Conservation (phyloP, 2,113 vertebrate species). For the Sinocyclocheilus rhinocerous region DNA sequence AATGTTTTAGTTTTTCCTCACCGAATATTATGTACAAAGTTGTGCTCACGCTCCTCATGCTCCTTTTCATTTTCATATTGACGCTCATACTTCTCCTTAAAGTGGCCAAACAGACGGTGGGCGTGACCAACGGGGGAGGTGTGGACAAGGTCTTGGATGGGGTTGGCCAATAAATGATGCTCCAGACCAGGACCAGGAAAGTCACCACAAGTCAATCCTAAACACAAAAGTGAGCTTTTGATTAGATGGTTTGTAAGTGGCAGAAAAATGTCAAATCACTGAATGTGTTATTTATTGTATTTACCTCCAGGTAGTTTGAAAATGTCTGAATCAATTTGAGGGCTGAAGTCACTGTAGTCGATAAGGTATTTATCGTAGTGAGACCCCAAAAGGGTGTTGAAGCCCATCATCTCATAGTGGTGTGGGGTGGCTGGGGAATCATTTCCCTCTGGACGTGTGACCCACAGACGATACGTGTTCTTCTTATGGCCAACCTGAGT, state of each 20-base stretch:
- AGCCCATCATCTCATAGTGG: conserved; percentile 82
- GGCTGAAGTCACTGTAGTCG: conserved; percentile 74
- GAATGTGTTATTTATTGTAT: neutral
- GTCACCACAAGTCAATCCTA: conserved; percentile 72
- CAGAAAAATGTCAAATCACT: neutral
- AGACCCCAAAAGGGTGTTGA: conserved; percentile 81
- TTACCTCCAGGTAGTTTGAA: conserved; percentile 76
- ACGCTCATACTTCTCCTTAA: conserved; percentile 70
- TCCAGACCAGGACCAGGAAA: conserved; percentile 77
- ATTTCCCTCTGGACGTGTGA: conserved; percentile 67
- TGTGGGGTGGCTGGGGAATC: conserved; percentile 62
- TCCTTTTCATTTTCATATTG: conserved; percentile 66
- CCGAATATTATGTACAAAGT: conserved; percentile 83
- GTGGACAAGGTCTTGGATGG: conserved; percentile 81
- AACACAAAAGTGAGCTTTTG: neutral
- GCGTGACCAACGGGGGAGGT: conserved; percentile 67
- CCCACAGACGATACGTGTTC: conserved; percentile 81
- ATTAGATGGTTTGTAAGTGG: neutral
- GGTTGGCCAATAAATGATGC: conserved; percentile 80
- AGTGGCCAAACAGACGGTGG: conserved; percentile 72
- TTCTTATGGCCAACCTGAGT: conserved; percentile 74
- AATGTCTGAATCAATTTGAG: conserved; percentile 63
- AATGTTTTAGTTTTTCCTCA: conserved; percentile 52
- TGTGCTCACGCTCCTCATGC: conserved; percentile 76
- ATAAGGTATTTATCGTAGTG: conserved; percentile 84